Evolutionary conservation across 2,797 vertebrate genomes (phyloP).

Genomic region (Tangara arthus): DNA sequence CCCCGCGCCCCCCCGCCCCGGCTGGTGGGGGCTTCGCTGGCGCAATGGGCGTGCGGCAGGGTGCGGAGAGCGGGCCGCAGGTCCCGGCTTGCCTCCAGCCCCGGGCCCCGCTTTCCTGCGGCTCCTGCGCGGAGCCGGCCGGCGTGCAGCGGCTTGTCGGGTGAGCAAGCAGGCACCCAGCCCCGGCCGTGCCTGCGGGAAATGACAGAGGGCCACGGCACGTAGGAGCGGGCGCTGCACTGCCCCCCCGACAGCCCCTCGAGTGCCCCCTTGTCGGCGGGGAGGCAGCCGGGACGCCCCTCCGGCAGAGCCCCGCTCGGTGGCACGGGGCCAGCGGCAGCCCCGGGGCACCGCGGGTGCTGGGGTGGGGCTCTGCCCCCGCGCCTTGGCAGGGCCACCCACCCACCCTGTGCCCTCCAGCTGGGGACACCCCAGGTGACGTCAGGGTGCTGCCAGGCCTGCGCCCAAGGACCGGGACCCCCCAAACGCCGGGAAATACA

Average conservation of each 20-base stretch:
- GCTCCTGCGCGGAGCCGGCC: slow-evolving; percentile 31
- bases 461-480: background rate
- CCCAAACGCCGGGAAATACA: fast-evolving
- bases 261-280: fast-evolving
- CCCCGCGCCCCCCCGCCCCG: background rate
- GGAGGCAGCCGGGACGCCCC: background rate
- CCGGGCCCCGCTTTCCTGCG: slow-evolving; percentile 55
- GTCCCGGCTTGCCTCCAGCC: slow-evolving; percentile 45
- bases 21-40: background rate
- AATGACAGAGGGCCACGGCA: slow-evolving; percentile 43
- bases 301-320: background rate
- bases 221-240: background rate
- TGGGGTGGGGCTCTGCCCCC: background rate
- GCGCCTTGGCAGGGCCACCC: background rate
- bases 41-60: background rate
- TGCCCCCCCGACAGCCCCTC: background rate
- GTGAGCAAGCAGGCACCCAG: slow-evolving; percentile 55
- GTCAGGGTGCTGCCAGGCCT: background rate
- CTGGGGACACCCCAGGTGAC: background rate
- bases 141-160: slow-evolving; percentile 56
- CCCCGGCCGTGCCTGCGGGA: slow-evolving; percentile 52
- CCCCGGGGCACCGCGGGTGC: background rate
- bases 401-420: background rate
- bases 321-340: background rate
- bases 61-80: background rate